These are phyloP conservation scores for Drosophila simulans DNA, from an alignment of 1,140 invertebrate genomes.

Conservation along the genomic window DNA sequence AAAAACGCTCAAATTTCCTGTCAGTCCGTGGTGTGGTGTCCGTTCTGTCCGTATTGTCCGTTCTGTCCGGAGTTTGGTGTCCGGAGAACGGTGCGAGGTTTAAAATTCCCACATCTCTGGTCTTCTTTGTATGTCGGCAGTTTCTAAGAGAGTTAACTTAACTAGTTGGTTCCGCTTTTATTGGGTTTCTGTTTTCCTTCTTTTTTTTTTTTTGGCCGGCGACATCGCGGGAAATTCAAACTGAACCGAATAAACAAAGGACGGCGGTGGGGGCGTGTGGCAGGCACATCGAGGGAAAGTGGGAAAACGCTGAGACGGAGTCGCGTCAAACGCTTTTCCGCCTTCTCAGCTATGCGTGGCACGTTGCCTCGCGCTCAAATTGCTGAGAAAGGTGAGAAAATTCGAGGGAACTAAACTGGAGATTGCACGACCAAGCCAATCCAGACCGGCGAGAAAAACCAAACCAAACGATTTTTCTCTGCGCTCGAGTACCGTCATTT, in stretches of 20 bases:
- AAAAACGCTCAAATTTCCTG: too few species aligned
- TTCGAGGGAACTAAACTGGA: constrained; percentile 48
- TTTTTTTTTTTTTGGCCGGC: constrained; percentile 32
- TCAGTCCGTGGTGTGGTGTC: too few species aligned
- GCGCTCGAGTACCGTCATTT: constrained; percentile 28
- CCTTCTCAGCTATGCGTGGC: constrained; percentile 55
- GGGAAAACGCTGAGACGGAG: constrained; percentile 10
- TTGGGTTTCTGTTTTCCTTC: neutral
- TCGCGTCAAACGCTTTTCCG: constrained; percentile 45
- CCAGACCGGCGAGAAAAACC: constrained; percentile 26
- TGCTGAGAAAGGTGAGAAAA: constrained; percentile 54
- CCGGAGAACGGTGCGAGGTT: too few species aligned
- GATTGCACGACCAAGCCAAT: constrained; percentile 21
- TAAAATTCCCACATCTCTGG: neutral
- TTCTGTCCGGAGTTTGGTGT: too few species aligned
- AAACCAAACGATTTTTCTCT: constrained; percentile 9
- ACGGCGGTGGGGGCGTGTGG: neutral
- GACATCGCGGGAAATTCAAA: constrained; percentile 42
- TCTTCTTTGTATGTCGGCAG: constrained; percentile 23
- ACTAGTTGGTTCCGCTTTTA: constrained; percentile 52
- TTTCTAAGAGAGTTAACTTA: constrained; percentile 39
- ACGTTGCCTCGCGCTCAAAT: constrained; percentile 41
- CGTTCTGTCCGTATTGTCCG: too few species aligned
- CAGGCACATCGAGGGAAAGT: constrained; percentile 1
- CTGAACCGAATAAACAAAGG: constrained; percentile 42